These are phyloP conservation scores for Petrocephalus zakoni DNA, from an alignment of 2,113 vertebrate species.

Conservation along the genomic window DNA sequence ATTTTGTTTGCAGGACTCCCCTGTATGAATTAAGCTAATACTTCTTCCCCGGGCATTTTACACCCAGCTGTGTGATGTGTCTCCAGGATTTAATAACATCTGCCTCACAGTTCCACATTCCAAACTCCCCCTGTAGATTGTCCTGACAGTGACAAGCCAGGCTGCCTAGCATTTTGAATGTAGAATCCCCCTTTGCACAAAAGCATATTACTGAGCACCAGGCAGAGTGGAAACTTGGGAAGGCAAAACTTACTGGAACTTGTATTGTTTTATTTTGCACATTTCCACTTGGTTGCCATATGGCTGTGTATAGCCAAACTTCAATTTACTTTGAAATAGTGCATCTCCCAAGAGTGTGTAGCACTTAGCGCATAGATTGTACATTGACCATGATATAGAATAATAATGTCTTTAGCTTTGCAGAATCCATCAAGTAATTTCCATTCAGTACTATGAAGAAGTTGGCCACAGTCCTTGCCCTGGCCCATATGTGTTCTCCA, in stretches of 20 bases:
- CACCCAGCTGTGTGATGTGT: neutral
- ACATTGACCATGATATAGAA: neutral
- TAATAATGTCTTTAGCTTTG: neutral
- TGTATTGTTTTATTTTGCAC: neutral
- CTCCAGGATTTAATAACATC: neutral
- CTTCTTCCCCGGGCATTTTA: neutral
- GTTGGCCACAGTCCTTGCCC: neutral
- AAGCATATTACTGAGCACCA: neutral
- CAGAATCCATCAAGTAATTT: neutral
- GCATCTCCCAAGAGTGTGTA: neutral
- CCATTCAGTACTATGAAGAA: neutral
- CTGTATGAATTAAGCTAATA: neutral
- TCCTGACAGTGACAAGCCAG: neutral
- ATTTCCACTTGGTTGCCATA: neutral
- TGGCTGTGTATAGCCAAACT: neutral
- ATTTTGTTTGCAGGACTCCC: neutral
- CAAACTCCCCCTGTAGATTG: neutral
- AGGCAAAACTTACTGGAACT: neutral
- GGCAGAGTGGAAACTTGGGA: neutral
- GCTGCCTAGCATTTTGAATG: neutral
- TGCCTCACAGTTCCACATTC: neutral
- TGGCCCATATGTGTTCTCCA: neutral
- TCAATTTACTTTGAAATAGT: neutral
- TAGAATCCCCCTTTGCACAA: neutral
- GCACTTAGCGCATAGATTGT: neutral